Conservation (phyloP, 2,113 vertebrate species). For the Ctenodactylus gundi region DNA sequence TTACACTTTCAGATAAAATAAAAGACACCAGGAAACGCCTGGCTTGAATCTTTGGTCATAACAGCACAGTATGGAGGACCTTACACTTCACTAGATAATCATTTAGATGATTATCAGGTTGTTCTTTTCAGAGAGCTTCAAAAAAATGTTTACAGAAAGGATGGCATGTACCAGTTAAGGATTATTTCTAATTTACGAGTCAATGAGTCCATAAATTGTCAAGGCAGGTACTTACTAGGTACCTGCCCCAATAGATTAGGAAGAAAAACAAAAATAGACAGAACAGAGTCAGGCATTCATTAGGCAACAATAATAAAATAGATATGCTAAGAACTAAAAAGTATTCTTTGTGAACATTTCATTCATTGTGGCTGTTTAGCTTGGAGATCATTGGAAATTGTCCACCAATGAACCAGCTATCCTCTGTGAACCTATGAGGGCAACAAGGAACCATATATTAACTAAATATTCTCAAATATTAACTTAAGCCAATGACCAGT, state of each 20-base stretch:
- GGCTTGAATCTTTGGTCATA: slow-evolving; percentile 13
- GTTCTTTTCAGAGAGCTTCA: slow-evolving; percentile 49
- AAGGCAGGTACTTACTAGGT: neutral
- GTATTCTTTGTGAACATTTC: neutral
- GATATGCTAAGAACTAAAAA: neutral
- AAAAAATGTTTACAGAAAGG: slow-evolving; percentile 55
- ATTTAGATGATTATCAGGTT: slow-evolving; percentile 48
- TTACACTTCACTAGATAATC: slow-evolving; percentile 33
- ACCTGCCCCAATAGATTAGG: neutral
- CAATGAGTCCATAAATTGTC: slow-evolving; percentile 19
- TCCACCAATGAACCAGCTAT: neutral
- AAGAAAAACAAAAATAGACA: neutral
- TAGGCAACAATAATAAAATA: slow-evolving; percentile 38
- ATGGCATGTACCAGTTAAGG: neutral
- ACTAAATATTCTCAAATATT: neutral
- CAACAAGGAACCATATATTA: slow-evolving; percentile 20
- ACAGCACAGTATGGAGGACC: neutral
- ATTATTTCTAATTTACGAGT: slow-evolving; percentile 50
- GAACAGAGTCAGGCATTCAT: neutral
- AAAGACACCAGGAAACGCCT: slow-evolving; percentile 21
- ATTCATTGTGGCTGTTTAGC: neutral
- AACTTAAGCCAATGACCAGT: neutral
- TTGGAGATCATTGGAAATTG: neutral
- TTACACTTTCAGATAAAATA: slow-evolving; percentile 61
- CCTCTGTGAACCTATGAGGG: neutral